These are phyloP conservation scores for Eira barbara DNA, from an alignment of 2,113 vertebrate species.

Conservation along the genomic window DNA sequence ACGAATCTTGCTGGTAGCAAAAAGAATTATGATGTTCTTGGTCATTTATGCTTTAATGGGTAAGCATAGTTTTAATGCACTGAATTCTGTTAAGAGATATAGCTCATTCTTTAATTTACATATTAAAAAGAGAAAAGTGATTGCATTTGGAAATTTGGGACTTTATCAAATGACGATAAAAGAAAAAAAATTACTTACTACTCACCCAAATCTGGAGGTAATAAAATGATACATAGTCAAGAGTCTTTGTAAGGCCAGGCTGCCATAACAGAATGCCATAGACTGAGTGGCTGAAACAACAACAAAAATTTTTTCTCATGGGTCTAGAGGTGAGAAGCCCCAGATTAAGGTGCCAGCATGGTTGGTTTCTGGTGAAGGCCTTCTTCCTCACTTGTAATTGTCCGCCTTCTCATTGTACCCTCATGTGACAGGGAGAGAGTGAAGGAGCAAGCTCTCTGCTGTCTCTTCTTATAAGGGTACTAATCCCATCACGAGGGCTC, in stretches of 20 bases:
- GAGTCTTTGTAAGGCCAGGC: neutral
- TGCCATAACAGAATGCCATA: neutral
- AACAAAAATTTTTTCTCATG: neutral
- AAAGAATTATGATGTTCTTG: slow-evolving; percentile 10
- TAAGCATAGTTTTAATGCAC: neutral
- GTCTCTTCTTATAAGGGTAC: neutral
- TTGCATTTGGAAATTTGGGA: neutral
- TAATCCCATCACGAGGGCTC: neutral
- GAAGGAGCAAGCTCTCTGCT: neutral
- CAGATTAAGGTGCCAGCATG: neutral
- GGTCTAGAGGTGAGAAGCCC: neutral
- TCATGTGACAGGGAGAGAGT: neutral
- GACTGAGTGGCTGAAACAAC: neutral
- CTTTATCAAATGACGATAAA: neutral
- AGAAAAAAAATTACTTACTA: neutral
- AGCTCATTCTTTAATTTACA: neutral
- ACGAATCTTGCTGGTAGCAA: neutral
- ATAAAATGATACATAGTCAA: neutral
- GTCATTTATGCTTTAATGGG: neutral
- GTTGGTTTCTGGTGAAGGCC: neutral
- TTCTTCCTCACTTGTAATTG: neutral
- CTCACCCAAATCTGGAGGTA: neutral
- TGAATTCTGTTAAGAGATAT: neutral
- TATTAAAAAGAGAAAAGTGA: neutral
- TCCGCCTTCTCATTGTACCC: neutral